Evolutionary conservation across 1,140 invertebrate species (phyloP), one percentile per base, ranked within the genome.

Genomic region (Macrobrachium nipponense): DNA sequence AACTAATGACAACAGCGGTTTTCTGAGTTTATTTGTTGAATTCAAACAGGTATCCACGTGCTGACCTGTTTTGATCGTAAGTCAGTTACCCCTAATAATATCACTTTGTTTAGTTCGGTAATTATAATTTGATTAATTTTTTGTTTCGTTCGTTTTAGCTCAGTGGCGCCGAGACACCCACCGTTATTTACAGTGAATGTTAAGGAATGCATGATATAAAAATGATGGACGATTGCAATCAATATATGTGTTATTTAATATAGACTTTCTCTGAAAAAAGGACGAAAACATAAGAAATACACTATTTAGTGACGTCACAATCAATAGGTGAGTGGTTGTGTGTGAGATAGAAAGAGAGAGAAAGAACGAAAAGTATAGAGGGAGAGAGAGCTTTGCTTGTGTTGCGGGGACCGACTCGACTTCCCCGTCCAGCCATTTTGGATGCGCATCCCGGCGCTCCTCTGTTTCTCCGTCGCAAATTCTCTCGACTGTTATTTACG

Each of bases 31-130:
- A 27, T 20, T 14, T 61, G 2, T 36, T 81, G n/a, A 36, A 17
- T 68, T 72, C 44, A 81, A 81, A 81, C 80, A 81, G 43, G 80
- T 81, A 44, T 27, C 80, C 80, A 81, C 80, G 80, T 81, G 80
- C 60, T 81, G 44, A 66, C 80, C 80, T 81, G 80, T 81, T 81
- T 81, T 81, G 80, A 81, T 81, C 80, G 72, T 81, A 81, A 81
- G 44, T 81, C 58, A 70, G 44, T 59, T 59, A 23, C 68, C n/a
- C 18, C 12, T 66, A 51, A 80, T n/a, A 60, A 68, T 72, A 51
- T 58, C 66, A 58, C 17, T 36, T n/a, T 51, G 44, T 66, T 80
- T 66, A 66, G 36, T 66, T 66, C 78, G 66, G 61, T 66, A 44
- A 51, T 62, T 10, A 64, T 44, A 61, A 79, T 51, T 51, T 51